phyloP scores from a whole-genome alignment of 1,140 invertebrate genomes.

The Cephus cinctus region DNA sequence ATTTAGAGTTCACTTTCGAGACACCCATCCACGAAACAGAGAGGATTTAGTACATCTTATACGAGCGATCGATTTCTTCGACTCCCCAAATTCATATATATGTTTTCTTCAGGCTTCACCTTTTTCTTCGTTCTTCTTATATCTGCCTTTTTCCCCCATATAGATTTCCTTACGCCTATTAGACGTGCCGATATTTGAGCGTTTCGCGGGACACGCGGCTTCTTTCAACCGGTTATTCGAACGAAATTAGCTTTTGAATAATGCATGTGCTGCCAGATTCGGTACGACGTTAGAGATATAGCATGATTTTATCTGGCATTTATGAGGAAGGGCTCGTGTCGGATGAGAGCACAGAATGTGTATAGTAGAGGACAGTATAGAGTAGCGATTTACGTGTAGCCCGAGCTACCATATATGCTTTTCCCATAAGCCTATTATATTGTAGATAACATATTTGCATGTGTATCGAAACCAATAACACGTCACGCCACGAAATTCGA shows the following conservation, averaged over 20 bases:
- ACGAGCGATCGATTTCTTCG: no score
- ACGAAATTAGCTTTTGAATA: slow-evolving; percentile 50
- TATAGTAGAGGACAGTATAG: slow-evolving; percentile 24
- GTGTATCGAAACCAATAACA: slow-evolving; percentile 35
- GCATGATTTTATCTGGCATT: slow-evolving; percentile 49
- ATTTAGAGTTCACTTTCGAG: no score
- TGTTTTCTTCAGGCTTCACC: background rate
- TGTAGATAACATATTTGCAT: slow-evolving; percentile 28
- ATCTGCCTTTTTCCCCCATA: slow-evolving; percentile 2
- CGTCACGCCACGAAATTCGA: slow-evolving; percentile 17
- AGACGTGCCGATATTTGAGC: slow-evolving; percentile 31
- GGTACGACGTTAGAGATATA: slow-evolving; percentile 32
- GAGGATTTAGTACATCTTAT: no score
- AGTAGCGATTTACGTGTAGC: slow-evolving; percentile 18
- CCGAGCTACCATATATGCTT: no score
- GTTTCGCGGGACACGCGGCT: slow-evolving; percentile 29
- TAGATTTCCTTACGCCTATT: slow-evolving; percentile 32
- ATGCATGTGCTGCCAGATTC: slow-evolving; percentile 36
- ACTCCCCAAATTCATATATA: slow-evolving; percentile 2
- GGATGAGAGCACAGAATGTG: slow-evolving; percentile 24
- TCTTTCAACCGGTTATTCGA: slow-evolving; percentile 41
- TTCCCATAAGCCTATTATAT: slow-evolving; percentile 33
- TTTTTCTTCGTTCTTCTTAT: background rate
- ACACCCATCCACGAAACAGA: no score
- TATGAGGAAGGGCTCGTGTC: slow-evolving; percentile 40